Evolutionary conservation across 2,888 invertebrate species (phyloP).

Genomic region (Papilio elwesi): DNA sequence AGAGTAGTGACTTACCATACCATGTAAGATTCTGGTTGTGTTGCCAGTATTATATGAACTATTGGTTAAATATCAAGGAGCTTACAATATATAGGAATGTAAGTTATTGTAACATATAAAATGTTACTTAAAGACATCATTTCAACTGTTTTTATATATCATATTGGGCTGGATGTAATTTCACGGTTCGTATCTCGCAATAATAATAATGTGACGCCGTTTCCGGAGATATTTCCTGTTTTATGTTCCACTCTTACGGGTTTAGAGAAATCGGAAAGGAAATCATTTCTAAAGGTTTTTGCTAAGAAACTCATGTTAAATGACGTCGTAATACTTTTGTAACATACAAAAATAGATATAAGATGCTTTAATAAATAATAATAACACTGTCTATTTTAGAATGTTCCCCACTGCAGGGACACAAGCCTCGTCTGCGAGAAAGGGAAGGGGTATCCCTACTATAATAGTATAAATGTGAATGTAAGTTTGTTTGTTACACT

Average conservation of each 20-base stretch:
- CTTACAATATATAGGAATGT: not conserved
- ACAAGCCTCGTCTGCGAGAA: too few relatives aligned
- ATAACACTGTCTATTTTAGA: too few relatives aligned
- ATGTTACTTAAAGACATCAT: not conserved
- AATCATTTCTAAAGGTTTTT: slow-evolving; percentile 9
- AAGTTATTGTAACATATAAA: not conserved
- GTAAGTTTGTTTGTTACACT: too few relatives aligned
- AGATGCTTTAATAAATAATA: too few relatives aligned
- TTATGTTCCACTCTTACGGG: slow-evolving; percentile 8
- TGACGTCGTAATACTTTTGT: not conserved
- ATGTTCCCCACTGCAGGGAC: too few relatives aligned
- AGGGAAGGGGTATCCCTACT: too few relatives aligned
- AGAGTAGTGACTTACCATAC: too few relatives aligned
- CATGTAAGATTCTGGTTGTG: too few relatives aligned
- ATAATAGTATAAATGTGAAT: too few relatives aligned
- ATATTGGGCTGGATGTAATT: slow-evolving; percentile 7
- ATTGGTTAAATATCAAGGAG: too few relatives aligned
- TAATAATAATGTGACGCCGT: slow-evolving; percentile 19
- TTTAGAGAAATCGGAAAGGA: slow-evolving; percentile 4
- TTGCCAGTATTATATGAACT: too few relatives aligned
- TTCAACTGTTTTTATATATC: not conserved
- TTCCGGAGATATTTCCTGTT: slow-evolving; percentile 12
- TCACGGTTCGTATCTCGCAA: slow-evolving; percentile 14
- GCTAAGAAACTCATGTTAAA: not conserved
- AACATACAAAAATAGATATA: not conserved